Base-by-base conservation (phyloP, 2,888 invertebrate species). In the Aspidiotus rigidus region DNA sequence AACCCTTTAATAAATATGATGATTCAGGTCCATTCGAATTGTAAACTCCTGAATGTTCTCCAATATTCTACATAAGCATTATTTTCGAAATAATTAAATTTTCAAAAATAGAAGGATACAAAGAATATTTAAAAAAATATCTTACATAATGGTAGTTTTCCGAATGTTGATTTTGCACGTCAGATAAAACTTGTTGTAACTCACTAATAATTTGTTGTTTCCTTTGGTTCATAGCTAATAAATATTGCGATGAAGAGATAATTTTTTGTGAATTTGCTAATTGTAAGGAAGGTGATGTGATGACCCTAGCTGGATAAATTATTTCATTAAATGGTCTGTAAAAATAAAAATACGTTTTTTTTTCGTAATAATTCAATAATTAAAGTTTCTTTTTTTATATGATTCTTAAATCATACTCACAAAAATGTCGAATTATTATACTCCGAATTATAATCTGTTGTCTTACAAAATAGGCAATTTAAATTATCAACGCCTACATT, bases 151-250 rank as follows among this genome's bases (percentile, higher is more conserved):
- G 42, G 15, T 56, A 41, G 17, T 56, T 28, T 44, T 53, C 40
- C 42, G 59, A 67, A 53, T 67, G 60, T 39, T 67, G 67, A 67
- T 67, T 67, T 11, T 67, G 67, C 8, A 67, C 67, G n/a, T 59
- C 59, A 28, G 67, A 60, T 28, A 67, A 39, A 44, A 60, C 67
- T 60, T 67, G 67, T 53, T 67, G 67, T 40, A 67, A 60, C 44
- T 67, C 67, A 2, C 59, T 56, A 60, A 67, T 67, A 28, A 67
- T 60, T n/a, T 67, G 67, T 15, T 67, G 67, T 60, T 67, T 67
- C 28, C 67, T 41, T 28, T 67, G 67, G 60, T 67, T 67, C 67
- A 67, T 67, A 11, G 67, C 67, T 10, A 67, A 59, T 8, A 67
- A 49, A 60, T 67, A 67, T 28, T 67, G 67, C 7, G 67, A 67